phyloP scores from a whole-genome alignment of 1,140 invertebrate genomes.

The Pollicipes pollicipes region DNA sequence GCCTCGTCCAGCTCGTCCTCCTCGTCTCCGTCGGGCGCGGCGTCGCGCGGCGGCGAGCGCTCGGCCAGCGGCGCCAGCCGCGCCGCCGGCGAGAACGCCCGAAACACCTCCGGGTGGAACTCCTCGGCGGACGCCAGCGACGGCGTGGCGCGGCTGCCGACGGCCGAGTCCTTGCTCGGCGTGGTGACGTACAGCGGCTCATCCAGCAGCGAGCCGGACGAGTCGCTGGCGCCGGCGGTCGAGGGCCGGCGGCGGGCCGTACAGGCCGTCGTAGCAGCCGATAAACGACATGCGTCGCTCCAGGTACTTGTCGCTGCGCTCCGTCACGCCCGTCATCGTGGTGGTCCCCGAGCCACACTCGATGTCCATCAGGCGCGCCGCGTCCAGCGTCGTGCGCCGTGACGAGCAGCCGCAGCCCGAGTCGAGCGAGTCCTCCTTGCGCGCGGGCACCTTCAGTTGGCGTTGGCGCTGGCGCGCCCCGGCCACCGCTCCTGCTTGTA shows the following conservation, averaged over 20 bases:
- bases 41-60: background rate
- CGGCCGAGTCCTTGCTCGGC: background rate
- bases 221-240: background rate
- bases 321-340: background rate
- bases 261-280: background rate
- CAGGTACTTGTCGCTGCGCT: background rate
- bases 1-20: background rate
- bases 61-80: background rate
- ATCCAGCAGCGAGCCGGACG: background rate
- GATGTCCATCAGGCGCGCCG: background rate
- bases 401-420: background rate
- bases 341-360: background rate
- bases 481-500: background rate
- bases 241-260: too few relatives aligned
- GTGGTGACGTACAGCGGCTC: background rate
- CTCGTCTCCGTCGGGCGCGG: background rate
- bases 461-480: background rate
- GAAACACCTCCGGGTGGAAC: background rate
- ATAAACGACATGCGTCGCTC: background rate
- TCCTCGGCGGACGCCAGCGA: background rate
- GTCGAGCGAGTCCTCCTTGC: background rate
- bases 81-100: background rate
- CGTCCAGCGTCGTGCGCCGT: background rate
- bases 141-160: background rate
- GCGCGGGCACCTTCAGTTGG: background rate